Evolutionary conservation across 2,113 vertebrate species (phyloP), one percentile per base, ranked within the genome.

Genomic region (Rhinogobius similis): DNA sequence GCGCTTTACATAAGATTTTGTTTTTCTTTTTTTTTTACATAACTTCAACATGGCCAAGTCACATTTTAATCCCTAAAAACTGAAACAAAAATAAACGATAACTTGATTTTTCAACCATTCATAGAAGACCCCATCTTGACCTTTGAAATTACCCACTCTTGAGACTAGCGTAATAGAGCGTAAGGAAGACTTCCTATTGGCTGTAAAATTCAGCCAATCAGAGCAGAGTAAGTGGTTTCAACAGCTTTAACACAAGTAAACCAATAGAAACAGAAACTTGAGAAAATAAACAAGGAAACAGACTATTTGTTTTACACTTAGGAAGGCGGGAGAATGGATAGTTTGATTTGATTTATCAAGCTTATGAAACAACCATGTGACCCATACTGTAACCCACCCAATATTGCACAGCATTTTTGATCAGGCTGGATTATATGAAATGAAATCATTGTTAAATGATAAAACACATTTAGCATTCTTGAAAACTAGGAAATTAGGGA

Each of bases 1-100:
- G n/a, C n/a, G n/a, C n/a, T 87, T 87, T 87, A 84, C 68, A 80
- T 75, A 88, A 50, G 46, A 88, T 70, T 14, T 23, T n/a, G n/a
- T 36, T 36, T 11, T 7, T 41, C 0, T 41, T 41, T 41, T 12
- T 41, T 14, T 46, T 82, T 83, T 81, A 83, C 48, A 69, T 74
- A 86, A 85, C 72, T 23, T 32, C 0, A 14, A 5, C 4, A 61
- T 39, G 20, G 63, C 69, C 20, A 10, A 0, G 3, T 16, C 67
- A 14, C 16, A 7, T 36, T 18, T 59, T 2, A 0, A n/a, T 2
- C 26, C 74, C 53, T 52, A 26, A 75, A 68, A 2, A 59, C 64
- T 48, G 36, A 12, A 18, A 6, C 0, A 29, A 58, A 69, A n/a
- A 29, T 10, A 1, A 13, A 20, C 39, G 16, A 23, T 3, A 58